These are phyloP conservation scores for Aphidoletes aphidimyza DNA, from an alignment of 2,888 invertebrate genomes.

Conservation along the genomic window DNA sequence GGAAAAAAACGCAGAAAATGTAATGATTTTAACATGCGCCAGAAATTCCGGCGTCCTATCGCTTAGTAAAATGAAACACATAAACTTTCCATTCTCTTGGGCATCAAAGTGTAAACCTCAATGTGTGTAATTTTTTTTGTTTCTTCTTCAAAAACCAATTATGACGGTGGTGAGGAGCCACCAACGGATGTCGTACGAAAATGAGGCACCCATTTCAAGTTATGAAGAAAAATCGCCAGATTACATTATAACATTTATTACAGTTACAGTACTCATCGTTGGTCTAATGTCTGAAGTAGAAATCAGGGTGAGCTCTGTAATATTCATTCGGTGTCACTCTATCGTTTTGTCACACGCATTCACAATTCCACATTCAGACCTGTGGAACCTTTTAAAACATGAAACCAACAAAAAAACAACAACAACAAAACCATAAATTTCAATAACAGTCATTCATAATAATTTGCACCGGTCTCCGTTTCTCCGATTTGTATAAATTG, in stretches of 20 bases:
- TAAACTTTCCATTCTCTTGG: not conserved
- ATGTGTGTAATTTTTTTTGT: not conserved
- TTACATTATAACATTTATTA: constrained; percentile 41
- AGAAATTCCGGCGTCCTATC: not conserved
- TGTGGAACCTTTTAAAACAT: not conserved
- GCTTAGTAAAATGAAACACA: not conserved
- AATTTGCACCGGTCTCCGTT: constrained; percentile 19
- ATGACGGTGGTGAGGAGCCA: not conserved
- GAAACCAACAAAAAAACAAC: not conserved
- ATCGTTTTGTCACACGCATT: not conserved
- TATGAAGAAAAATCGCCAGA: constrained; percentile 44
- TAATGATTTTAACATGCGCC: constrained; percentile 18
- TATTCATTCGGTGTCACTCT: not conserved
- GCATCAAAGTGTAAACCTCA: too few relatives aligned
- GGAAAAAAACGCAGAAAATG: not conserved
- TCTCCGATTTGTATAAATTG: not conserved
- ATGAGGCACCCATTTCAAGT: not conserved
- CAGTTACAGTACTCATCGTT: not conserved
- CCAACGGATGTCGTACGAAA: not conserved
- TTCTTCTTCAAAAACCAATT: not conserved
- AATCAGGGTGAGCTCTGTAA: constrained; percentile 1
- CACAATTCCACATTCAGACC: not conserved
- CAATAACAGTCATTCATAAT: constrained; percentile 20
- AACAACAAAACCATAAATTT: constrained; percentile 49
- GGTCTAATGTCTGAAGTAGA: not conserved